Percentiles rank a stretch among this genome's conserved stretches.
phyloP scores from a whole-genome alignment of 1,140 invertebrate species.

The Zaprionus taronus region DNA sequence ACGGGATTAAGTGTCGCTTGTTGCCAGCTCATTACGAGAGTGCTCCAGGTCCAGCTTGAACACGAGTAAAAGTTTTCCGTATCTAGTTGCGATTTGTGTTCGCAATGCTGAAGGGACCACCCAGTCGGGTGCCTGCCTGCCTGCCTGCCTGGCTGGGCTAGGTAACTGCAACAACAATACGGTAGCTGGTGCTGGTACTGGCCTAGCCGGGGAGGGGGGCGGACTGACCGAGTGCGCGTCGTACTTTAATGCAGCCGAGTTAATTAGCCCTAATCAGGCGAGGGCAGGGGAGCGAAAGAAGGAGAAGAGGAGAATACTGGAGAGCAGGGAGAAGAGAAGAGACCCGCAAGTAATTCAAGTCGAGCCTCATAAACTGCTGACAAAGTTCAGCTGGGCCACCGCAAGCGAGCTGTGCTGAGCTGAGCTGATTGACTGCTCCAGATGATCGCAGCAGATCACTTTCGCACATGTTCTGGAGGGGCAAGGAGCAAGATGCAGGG shows the following conservation, averaged over 20 bases:
- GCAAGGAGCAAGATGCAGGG: not conserved
- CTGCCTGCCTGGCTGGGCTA: not conserved
- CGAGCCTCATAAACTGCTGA: constrained; percentile 72
- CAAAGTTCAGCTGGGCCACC: constrained; percentile 65
- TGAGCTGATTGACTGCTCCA: constrained; percentile 49
- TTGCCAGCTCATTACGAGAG: not conserved
- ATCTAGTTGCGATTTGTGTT: constrained; percentile 42
- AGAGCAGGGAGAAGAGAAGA: not conserved
- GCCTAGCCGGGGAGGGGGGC: not conserved
- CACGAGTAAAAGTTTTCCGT: constrained; percentile 5
- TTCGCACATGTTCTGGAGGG: constrained; percentile 25
- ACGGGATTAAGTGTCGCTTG: constrained; percentile 3
- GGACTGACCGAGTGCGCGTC: constrained; percentile 10
- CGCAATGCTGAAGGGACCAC: constrained; percentile 46
- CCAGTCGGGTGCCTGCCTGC: constrained; percentile 21
- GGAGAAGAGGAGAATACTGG: not conserved
- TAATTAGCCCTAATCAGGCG: constrained; percentile 38
- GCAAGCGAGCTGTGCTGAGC: constrained; percentile 37
- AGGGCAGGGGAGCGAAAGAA: not conserved
- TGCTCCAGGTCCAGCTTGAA: not conserved
- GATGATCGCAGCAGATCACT: constrained; percentile 47
- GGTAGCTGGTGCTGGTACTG: constrained; percentile 19
- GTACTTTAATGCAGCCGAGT: constrained; percentile 14
- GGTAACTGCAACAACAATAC: constrained; percentile 20
- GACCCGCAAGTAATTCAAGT: constrained; percentile 64